A percentile compares a stretch with the other conserved stretches of the same genome.
Conservation (phyloP, 2,113 vertebrate genomes). For the Bubo blakistoni region DNA sequence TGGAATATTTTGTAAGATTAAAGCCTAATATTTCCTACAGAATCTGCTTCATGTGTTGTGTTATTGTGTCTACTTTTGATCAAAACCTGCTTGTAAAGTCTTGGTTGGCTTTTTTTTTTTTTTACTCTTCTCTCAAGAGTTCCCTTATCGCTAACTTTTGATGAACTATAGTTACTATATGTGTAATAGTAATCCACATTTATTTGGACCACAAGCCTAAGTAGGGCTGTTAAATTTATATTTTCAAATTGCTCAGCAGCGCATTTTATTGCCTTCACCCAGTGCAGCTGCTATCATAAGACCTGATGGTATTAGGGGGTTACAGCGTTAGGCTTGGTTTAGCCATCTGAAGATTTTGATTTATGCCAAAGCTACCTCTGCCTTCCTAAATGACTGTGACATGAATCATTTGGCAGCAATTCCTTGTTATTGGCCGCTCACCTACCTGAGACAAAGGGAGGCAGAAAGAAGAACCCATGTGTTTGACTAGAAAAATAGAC, state of each 20-base stretch:
- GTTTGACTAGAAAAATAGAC: not conserved
- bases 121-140: not conserved
- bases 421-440: not conserved
- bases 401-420: slow-evolving; percentile 18
- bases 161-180: not conserved
- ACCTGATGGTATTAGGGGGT: not conserved
- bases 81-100: slow-evolving; percentile 25
- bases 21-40: slow-evolving; percentile 27
- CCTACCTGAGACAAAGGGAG: not conserved
- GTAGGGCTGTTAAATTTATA: not conserved
- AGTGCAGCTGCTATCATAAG: not conserved
- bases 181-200: not conserved
- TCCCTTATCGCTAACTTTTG: not conserved
- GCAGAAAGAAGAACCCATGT: not conserved
- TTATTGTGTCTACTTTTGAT: slow-evolving; percentile 8
- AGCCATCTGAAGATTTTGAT: not conserved
- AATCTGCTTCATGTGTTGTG: not conserved
- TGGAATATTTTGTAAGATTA: slow-evolving; percentile 51
- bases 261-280: not conserved
- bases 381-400: not conserved
- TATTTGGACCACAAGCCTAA: not conserved
- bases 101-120: not conserved
- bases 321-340: not conserved
- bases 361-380: not conserved
- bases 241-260: not conserved